These are phyloP conservation scores for Litoditis marina DNA, from an alignment of 2,888 invertebrate genomes.

Conservation along the genomic window DNA sequence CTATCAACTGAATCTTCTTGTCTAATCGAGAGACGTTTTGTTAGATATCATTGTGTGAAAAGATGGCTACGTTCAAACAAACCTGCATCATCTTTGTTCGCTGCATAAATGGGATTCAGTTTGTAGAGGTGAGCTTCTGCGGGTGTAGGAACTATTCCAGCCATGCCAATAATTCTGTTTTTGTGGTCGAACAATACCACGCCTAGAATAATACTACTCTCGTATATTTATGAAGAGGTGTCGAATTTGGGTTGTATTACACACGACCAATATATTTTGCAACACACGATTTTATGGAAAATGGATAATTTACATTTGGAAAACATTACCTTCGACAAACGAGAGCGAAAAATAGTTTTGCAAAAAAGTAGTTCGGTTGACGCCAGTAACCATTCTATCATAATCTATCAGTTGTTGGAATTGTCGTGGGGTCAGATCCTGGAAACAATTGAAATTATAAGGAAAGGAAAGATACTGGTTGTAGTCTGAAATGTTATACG, in stretches of 20 bases:
- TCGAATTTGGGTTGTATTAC: too few relatives aligned
- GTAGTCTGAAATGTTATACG: too few relatives aligned
- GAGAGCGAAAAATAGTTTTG: slow-evolving; percentile 9
- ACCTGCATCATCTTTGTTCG: slow-evolving; percentile 13
- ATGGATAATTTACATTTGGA: too few relatives aligned
- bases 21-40: too few relatives aligned
- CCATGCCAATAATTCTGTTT: slow-evolving; percentile 5
- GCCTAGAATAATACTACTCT: not conserved
- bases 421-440: slow-evolving; percentile 16
- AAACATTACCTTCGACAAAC: slow-evolving; percentile 9
- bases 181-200: slow-evolving; percentile 7
- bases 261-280: too few relatives aligned
- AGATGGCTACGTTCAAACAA: too few relatives aligned
- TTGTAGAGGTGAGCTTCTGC: slow-evolving; percentile 13
- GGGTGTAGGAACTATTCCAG: slow-evolving; percentile 10
- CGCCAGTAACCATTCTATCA: slow-evolving; percentile 15
- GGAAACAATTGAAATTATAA: too few relatives aligned
- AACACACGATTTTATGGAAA: too few relatives aligned
- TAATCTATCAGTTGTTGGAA: slow-evolving; percentile 17
- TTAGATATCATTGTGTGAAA: too few relatives aligned
- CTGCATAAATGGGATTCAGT: slow-evolving; percentile 17
- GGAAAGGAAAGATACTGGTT: too few relatives aligned
- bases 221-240: not conserved
- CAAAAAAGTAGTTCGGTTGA: slow-evolving; percentile 11
- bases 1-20: too few relatives aligned